These are phyloP conservation scores for Tipula lateralis DNA, from an alignment of 2,888 invertebrate species.

Conservation along the genomic window DNA sequence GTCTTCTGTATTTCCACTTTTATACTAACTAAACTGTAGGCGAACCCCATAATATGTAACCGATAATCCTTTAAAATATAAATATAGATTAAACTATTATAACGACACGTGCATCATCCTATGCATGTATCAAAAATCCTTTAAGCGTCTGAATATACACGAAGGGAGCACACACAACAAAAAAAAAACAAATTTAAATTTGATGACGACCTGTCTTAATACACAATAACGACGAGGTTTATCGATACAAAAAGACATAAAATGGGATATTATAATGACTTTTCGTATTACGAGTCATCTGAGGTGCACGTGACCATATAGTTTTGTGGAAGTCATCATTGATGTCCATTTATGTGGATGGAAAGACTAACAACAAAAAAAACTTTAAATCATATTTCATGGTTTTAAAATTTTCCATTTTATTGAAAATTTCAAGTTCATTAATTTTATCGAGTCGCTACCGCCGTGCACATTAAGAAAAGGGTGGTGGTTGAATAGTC, in stretches of 20 bases:
- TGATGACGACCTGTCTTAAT: conserved; percentile 1
- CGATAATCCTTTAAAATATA: conserved; percentile 12
- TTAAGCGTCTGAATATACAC: not conserved
- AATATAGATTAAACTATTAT: conserved; percentile 28
- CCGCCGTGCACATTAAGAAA: not conserved
- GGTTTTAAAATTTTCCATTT: conserved; percentile 7
- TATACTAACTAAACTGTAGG: no score
- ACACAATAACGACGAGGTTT: conserved; percentile 11
- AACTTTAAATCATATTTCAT: not conserved
- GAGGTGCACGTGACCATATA: not conserved
- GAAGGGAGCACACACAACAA: not conserved
- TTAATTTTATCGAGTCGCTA: not conserved
- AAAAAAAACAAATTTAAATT: conserved; percentile 13
- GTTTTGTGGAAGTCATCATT: not conserved
- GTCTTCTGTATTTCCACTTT: no score
- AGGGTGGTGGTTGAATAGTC: not conserved
- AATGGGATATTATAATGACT: not conserved
- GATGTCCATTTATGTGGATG: not conserved
- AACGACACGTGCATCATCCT: not conserved
- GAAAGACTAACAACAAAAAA: not conserved
- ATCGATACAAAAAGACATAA: not conserved
- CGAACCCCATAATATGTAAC: not conserved
- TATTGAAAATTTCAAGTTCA: conserved; percentile 24
- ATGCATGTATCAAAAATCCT: not conserved
- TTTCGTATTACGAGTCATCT: not conserved